A percentile compares a stretch with the other conserved stretches of the same genome.
phyloP scores from a whole-genome alignment of 2,888 invertebrate genomes.

The Zygogramma bicolorata region DNA sequence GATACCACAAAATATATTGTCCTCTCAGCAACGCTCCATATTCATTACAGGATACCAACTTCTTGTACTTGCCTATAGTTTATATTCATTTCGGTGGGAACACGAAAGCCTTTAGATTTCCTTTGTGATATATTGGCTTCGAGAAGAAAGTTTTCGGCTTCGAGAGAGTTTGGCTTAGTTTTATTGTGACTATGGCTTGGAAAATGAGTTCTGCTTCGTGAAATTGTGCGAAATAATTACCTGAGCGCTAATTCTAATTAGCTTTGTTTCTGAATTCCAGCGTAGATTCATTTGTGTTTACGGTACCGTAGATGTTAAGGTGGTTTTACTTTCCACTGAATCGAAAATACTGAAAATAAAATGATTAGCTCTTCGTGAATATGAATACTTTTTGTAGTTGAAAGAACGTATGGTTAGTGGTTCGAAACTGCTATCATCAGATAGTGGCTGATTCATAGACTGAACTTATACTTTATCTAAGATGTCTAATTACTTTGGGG shows the following conservation, averaged over 20 bases:
- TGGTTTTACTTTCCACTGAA: background rate
- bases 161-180: conserved; percentile 8
- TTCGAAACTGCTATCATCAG: no score
- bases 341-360: no score
- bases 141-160: conserved; percentile 4
- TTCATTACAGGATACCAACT: conserved; percentile 31
- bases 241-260: background rate
- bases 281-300: background rate
- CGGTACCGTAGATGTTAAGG: background rate
- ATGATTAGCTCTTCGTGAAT: no score
- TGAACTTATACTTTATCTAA: no score
- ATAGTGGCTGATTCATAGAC: no score
- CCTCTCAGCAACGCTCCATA: conserved; percentile 29
- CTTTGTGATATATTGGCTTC: conserved; percentile 17
- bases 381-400: no score
- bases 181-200: background rate
- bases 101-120: conserved; percentile 7
- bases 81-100: conserved; percentile 26
- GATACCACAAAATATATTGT: conserved; percentile 19
- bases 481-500: no score
- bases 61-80: conserved; percentile 24
- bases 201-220: conserved; percentile 2
- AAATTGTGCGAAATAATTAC: conserved; percentile 6
- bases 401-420: no score
- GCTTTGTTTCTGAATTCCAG: background rate